Evolutionary conservation across 1,140 invertebrate genomes (phyloP), one percentile per base, ranked within the genome.

Genomic region (Drosophila melanogaster): DNA sequence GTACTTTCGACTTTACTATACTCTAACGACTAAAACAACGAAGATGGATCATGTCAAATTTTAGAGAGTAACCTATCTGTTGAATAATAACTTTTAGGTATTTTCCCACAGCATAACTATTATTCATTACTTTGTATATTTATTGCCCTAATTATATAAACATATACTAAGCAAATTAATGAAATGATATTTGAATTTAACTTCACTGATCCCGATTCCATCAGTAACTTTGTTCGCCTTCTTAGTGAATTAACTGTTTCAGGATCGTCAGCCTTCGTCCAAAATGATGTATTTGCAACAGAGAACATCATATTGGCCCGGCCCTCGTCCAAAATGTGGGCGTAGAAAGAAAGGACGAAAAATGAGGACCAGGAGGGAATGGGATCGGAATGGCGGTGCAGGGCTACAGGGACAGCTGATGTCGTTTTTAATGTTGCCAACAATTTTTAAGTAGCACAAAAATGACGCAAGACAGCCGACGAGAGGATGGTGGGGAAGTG

Each of bases 381-480:
- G 24, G 24, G 3, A 15, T 15, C 8, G 7, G 22, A 7, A 15
- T 1, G 15, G 26, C 5, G 19, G 10, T 19, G 11, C 3, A 24
- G 17, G 26, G 26, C 19, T 11, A 49, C 47, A 24, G 10, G 56
- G 61, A 15, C 61, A 64, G 56, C 61, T 56, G 51, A 54, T 54
- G 60, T 44, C 54, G 60, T 46, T 74, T 81, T 75, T 64, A 67
- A 87, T 86, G 79, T 79, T 79, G 65, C 54, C 74, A 87, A 83
- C 84, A 87, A 83, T 87, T 89, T 87, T 87, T 87, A 87, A 87
- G 84, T 87, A 87, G 78, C 83, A 77, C 84, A 79, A 77, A 81
- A 81, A 77, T 70, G 83, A 79, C 71, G 58, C 69, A 70, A 79
- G 65, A 66, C 64, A 49, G 59, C 17, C 58, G 56, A 67, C 59